Percentiles rank a stretch among this genome's conserved stretches.
phyloP scores from a whole-genome alignment of 2,113 vertebrate species.

The Chloropsis hardwickii region DNA sequence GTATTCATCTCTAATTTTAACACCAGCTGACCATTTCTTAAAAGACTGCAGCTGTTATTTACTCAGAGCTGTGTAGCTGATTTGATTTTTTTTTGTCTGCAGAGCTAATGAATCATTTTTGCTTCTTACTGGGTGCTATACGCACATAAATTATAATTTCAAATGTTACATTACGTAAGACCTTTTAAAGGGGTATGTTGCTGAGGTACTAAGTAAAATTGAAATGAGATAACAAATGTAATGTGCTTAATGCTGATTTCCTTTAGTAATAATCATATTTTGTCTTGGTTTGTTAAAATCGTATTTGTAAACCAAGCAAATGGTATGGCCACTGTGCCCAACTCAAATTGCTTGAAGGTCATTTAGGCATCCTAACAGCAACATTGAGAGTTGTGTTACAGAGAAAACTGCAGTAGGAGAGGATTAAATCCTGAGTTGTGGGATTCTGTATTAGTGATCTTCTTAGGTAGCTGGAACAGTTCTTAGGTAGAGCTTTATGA shows the following conservation, averaged over 20 bases:
- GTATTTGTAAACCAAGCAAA: background rate
- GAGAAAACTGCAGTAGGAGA: background rate
- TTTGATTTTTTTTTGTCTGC: background rate
- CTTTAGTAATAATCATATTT: background rate
- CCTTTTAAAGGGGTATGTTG: background rate
- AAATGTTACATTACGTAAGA: background rate
- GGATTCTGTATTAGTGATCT: background rate
- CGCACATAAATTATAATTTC: background rate
- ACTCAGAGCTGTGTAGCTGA: background rate
- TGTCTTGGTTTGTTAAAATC: background rate
- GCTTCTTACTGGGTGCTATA: background rate
- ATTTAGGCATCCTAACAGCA: background rate
- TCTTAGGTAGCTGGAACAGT: background rate
- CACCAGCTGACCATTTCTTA: background rate
- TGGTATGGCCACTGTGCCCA: background rate
- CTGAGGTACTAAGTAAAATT: background rate
- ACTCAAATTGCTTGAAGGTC: background rate
- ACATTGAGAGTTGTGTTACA: background rate
- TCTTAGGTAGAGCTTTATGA: background rate
- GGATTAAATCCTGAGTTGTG: background rate
- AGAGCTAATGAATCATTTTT: constrained; percentile 7
- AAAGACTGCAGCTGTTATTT: constrained; percentile 45
- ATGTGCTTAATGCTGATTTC: background rate
- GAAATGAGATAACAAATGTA: background rate
- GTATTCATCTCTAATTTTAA: background rate